Conservation (phyloP, 2,797 vertebrate species). For the Bovichtus variegatus region DNA sequence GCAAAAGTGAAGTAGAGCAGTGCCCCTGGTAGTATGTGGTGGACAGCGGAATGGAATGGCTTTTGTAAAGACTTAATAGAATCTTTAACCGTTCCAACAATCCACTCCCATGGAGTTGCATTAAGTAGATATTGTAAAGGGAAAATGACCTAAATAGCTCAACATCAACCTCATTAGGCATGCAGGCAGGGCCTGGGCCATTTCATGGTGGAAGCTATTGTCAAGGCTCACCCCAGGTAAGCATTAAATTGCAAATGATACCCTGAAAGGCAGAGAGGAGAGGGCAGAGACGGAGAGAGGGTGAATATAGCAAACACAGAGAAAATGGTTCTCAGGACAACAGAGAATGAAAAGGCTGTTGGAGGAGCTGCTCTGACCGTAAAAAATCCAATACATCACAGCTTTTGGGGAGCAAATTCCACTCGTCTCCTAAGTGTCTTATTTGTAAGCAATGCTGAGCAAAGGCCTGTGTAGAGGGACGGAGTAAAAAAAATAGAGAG, state of each 20-base stretch:
- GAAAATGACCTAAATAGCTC: conserved; percentile 98
- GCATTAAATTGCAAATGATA: conserved; percentile 99
- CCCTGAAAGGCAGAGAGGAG: conserved; percentile 90
- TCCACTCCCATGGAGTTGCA: conserved; percentile 96
- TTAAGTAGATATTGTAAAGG: conserved; percentile 98
- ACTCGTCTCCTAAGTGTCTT: conserved; percentile 88
- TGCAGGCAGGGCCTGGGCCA: conserved; percentile 90
- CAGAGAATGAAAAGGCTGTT: conserved; percentile 93
- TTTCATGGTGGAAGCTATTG: conserved; percentile 94
- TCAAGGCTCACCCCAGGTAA: conserved; percentile 96
- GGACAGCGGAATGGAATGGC: conserved; percentile 90
- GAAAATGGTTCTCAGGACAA: conserved; percentile 91
- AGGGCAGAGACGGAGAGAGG: conserved; percentile 78
- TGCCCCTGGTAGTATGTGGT: conserved; percentile 87
- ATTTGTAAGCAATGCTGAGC: conserved; percentile 88
- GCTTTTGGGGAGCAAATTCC: conserved; percentile 90
- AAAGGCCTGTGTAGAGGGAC: conserved; percentile 74
- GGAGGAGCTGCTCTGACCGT: conserved; percentile 91
- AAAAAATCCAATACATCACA: conserved; percentile 95
- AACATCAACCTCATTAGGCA: conserved; percentile 98
- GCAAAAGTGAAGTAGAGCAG: conserved; percentile 87
- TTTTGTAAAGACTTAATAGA: conserved; percentile 99
- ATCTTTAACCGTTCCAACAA: conserved; percentile 97
- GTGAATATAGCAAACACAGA: conserved; percentile 84
- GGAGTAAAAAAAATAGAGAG: conserved; percentile 63